Conservation (phyloP, 2,888 invertebrate species). For the Lissocephala sabroskyi region DNA sequence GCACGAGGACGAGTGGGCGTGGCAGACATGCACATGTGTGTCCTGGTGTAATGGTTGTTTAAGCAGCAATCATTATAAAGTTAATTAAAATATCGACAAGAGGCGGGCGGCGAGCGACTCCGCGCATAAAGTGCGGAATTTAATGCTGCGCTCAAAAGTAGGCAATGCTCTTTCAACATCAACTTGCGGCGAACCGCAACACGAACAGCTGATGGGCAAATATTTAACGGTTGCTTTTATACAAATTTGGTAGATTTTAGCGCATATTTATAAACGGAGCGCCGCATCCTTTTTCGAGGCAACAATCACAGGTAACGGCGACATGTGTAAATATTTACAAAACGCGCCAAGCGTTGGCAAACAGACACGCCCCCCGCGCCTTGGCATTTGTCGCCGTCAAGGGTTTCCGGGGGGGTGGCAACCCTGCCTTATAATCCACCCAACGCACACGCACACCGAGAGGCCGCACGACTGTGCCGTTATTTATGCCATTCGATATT, state of each 20-base stretch:
- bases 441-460: slow-evolving; percentile 2
- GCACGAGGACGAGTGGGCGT: too few relatives aligned
- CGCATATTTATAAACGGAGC: neutral
- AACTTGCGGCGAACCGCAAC: too few relatives aligned
- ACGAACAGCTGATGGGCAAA: neutral
- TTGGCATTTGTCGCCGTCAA: slow-evolving; percentile 37
- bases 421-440: too few relatives aligned
- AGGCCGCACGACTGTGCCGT: slow-evolving; percentile 20
- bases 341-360: slow-evolving; percentile 61
- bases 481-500: slow-evolving; percentile 57
- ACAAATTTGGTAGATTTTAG: neutral
- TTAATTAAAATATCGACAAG: slow-evolving; percentile 62
- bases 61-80: slow-evolving; percentile 41
- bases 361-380: slow-evolving; percentile 41
- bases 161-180: slow-evolving; percentile 28
- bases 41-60: too few relatives aligned
- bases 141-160: slow-evolving; percentile 19
- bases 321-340: slow-evolving; percentile 65
- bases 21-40: too few relatives aligned
- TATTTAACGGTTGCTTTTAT: neutral
- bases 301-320: slow-evolving; percentile 62
- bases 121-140: slow-evolving; percentile 5
- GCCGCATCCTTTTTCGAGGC: slow-evolving; percentile 16
- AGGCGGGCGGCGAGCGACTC: too few relatives aligned
- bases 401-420: neutral